phyloP scores from a whole-genome alignment of 2,797 vertebrate species.

The Euphonia xanthogaster region DNA sequence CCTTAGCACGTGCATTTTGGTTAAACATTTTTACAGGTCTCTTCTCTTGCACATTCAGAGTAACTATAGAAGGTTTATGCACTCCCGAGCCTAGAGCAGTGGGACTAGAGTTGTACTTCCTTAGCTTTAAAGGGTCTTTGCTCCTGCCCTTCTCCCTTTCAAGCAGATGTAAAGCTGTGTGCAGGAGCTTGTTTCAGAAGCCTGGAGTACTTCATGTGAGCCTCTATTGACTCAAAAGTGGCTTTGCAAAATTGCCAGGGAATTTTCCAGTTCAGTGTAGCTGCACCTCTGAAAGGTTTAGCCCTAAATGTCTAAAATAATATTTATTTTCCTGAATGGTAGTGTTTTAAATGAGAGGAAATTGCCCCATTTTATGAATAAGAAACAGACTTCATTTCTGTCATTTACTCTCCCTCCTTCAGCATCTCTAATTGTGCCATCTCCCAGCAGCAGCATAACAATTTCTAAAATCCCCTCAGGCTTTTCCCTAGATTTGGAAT shows the following conservation, averaged over 20 bases:
- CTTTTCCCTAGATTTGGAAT: not conserved
- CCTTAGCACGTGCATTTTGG: not conserved
- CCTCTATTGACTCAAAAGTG: not conserved
- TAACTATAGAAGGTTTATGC: not conserved
- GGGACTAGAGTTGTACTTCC: not conserved
- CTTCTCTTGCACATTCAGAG: not conserved
- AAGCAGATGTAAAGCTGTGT: fast-evolving
- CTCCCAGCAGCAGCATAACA: not conserved
- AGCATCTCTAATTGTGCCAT: not conserved
- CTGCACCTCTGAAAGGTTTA: not conserved
- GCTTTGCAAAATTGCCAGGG: not conserved
- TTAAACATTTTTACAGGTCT: not conserved
- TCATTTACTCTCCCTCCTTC: not conserved
- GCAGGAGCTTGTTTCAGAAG: not conserved
- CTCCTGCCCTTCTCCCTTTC: not conserved
- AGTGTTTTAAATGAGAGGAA: not conserved
- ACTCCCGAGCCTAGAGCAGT: not conserved
- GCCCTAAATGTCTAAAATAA: not conserved
- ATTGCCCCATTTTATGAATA: not conserved
- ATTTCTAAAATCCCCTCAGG: not conserved
- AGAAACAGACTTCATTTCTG: not conserved
- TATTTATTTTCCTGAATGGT: not conserved
- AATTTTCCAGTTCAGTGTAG: not conserved
- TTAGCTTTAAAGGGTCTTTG: not conserved
- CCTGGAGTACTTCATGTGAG: not conserved